A percentile compares a stretch with the other conserved stretches of the same genome.
These are phyloP conservation scores for Brachyhypopomus gauderio DNA, from an alignment of 2,113 vertebrate species.

Conservation along the genomic window DNA sequence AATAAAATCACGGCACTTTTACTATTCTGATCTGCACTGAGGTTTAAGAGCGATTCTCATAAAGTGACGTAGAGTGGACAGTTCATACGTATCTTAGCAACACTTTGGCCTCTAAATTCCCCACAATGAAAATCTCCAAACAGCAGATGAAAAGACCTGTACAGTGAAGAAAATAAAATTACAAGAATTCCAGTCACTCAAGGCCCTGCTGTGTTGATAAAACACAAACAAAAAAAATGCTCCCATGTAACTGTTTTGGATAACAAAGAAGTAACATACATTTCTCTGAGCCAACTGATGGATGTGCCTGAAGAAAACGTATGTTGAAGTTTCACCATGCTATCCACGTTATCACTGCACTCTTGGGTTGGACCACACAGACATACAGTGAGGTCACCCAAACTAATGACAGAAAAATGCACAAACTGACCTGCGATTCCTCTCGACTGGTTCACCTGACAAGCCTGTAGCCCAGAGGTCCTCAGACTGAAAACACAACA, in stretches of 20 bases:
- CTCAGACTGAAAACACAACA: background rate
- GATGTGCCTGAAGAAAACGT: no score
- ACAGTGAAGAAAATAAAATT: constrained; percentile 1
- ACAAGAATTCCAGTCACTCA: no score
- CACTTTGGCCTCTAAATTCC: background rate
- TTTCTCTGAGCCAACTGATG: no score
- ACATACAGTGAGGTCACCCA: no score
- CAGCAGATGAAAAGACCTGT: constrained; percentile 10
- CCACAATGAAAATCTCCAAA: constrained; percentile 10
- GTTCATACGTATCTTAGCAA: constrained; percentile 39
- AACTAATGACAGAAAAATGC: background rate
- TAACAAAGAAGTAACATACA: no score
- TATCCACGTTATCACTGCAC: no score
- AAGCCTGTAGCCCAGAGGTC: background rate
- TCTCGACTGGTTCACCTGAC: background rate
- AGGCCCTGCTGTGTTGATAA: no score
- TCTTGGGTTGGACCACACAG: no score
- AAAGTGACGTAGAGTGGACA: background rate
- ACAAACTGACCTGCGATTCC: background rate
- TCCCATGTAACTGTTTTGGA: no score
- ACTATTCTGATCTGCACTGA: background rate
- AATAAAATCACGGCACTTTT: background rate
- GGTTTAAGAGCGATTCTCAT: background rate
- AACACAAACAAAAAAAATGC: no score
- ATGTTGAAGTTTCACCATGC: no score